Evolutionary conservation across 2,113 vertebrate genomes (phyloP).

Genomic region (Tragelaphus imberbis): DNA sequence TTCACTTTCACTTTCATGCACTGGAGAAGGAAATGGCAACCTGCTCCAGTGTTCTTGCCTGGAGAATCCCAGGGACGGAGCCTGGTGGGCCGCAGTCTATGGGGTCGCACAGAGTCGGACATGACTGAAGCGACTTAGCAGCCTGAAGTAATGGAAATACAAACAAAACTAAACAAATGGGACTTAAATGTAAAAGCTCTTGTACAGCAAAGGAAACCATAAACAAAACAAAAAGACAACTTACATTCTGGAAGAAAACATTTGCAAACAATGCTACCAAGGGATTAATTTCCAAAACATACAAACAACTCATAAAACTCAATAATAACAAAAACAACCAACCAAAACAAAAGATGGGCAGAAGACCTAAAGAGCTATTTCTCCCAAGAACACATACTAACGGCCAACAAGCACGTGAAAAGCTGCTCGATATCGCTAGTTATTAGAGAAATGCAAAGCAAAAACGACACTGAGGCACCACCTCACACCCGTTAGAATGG

Average conservation of each 20-base stretch:
- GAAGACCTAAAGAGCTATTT: neutral
- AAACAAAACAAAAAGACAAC: neutral
- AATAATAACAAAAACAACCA: neutral
- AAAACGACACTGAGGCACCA: neutral
- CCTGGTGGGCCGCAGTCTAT: too few species aligned
- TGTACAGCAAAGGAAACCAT: neutral
- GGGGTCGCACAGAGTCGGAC: too few species aligned
- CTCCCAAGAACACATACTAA: neutral
- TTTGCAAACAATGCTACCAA: neutral
- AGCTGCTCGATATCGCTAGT: neutral
- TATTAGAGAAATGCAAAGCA: neutral
- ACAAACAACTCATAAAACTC: neutral
- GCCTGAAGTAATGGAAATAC: neutral
- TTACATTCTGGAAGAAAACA: neutral
- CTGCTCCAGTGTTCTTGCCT: too few species aligned
- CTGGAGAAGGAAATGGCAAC: too few species aligned
- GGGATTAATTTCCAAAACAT: neutral
- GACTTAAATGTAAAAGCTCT: neutral
- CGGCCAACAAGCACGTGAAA: neutral
- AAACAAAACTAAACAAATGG: neutral
- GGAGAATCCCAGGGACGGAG: too few species aligned
- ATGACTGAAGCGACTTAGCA: too few species aligned
- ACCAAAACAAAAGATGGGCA: neutral
- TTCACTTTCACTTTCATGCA: too few species aligned
- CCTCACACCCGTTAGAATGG: neutral